phyloP scores from a whole-genome alignment of 1,140 invertebrate species.

The Monochamus saltuarius region DNA sequence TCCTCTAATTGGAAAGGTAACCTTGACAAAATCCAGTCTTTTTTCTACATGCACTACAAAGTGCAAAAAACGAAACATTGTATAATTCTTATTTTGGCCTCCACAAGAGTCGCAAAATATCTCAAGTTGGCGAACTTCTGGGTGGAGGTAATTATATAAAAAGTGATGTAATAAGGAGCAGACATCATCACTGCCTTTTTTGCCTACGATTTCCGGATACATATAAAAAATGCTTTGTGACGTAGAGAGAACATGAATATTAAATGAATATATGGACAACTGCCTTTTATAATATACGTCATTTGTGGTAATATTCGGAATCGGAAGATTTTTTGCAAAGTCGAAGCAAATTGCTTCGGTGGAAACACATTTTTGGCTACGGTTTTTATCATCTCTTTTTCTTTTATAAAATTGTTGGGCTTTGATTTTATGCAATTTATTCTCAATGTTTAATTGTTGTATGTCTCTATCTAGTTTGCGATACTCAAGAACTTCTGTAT shows the following conservation, averaged over 20 bases:
- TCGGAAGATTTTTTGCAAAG: conserved; percentile 33
- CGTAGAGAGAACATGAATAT: conserved; percentile 34
- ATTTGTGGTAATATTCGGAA: conserved; percentile 34
- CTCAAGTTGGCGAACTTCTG: conserved; percentile 23
- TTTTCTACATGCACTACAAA: conserved; percentile 15
- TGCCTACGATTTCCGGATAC: conserved; percentile 29
- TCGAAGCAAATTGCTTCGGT: conserved; percentile 35
- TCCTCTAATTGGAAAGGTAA: conserved; percentile 30
- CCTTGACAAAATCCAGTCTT: conserved; percentile 22
- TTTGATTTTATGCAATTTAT: conserved; percentile 19
- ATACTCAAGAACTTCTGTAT: conserved; percentile 8
- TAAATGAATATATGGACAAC: conserved; percentile 32
- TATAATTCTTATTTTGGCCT: conserved; percentile 40
- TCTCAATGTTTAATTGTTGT: conserved; percentile 11
- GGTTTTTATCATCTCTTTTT: conserved; percentile 25
- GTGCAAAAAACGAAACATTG: conserved; percentile 28
- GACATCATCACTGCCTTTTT: conserved; percentile 38
- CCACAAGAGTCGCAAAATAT: conserved; percentile 41
- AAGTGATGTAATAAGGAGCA: conserved; percentile 36
- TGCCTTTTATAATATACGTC: conserved; percentile 41
- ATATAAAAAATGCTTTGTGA: conserved; percentile 29
- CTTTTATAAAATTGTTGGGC: conserved; percentile 32
- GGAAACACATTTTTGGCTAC: conserved; percentile 13
- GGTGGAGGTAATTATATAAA: conserved; percentile 31
- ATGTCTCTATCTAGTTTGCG: conserved; percentile 1